Base-by-base conservation (phyloP, 2,888 invertebrate genomes). In the Drosophila crucigera region DNA sequence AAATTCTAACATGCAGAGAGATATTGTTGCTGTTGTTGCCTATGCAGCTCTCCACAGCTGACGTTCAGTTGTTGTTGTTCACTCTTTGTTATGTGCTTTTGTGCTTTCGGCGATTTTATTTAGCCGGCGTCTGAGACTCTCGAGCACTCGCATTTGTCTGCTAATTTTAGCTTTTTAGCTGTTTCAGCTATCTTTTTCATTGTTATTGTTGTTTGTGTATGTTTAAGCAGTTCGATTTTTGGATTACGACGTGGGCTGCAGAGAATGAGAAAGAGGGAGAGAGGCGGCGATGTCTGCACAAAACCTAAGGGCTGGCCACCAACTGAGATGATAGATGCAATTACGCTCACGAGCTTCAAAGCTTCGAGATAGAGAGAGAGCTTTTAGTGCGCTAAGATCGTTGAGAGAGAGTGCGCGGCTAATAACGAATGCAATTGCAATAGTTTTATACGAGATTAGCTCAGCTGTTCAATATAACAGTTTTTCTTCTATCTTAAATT, bases 111-210 rank as follows among this genome's bases (percentile, higher is more conserved):
- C 43, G 39, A 70, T 60, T 67, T 70, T 75, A 74, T 85, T 87
- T 87, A 83, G 85, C 88, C 83, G 84, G 84, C 77, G 66, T 83
- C 70, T 69, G 56, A 73, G 65, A 60, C 53, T 66, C 54, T 66
- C 54, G 35, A 35, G 25, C 49, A 59, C 67, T 82, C 69, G 62
- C 73, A 82, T 73, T 84, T 84, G 75, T 54, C 68, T 64, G 83
- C 90, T 90, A 90, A 90, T 75, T 91, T 81, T 90, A 90, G 90
- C 78, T 66, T 81, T 85, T 90, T 85, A 91, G 90, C 89, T 84
- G 80, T 80, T 80, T 86, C 81, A 73, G 73, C 73, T 82, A 74
- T 76, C 64, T 74, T 61, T 35, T 65, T 54, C 9, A n/a, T 61
- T 68, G 59, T 16, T 25, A 16, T 52, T 70, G 53, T 58, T 59